Evolutionary conservation across 2,888 invertebrate species (phyloP).

Genomic region (Ariolimax columbianus): DNA sequence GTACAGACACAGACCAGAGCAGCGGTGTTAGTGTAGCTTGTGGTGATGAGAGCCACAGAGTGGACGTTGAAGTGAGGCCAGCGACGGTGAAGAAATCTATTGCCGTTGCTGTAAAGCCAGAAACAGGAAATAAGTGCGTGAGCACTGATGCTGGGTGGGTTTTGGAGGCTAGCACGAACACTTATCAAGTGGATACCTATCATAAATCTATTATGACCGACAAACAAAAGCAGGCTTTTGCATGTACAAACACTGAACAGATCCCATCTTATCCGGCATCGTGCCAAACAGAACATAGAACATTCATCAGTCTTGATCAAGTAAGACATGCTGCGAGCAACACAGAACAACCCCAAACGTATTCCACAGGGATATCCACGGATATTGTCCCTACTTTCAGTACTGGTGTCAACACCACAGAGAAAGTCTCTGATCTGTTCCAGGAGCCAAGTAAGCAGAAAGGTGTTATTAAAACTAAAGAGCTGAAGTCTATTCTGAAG

Average conservation of each 20-base stretch:
- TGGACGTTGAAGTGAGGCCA: constrained; percentile 73
- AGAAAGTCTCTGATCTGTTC: constrained; percentile 41
- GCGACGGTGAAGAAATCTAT: constrained; percentile 67
- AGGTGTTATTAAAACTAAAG: neutral
- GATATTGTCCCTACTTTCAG: constrained; percentile 19
- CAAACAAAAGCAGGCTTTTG: constrained; percentile 58
- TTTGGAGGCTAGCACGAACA: constrained; percentile 70
- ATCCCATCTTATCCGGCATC: constrained; percentile 40
- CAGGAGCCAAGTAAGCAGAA: constrained; percentile 18
- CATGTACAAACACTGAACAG: constrained; percentile 69
- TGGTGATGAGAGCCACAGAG: constrained; percentile 67
- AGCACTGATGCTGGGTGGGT: constrained; percentile 71
- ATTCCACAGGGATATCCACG: constrained; percentile 65
- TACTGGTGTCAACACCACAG: constrained; percentile 40
- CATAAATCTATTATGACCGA: constrained; percentile 70
- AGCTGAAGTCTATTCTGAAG: constrained; percentile 35
- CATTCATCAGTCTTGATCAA: constrained; percentile 65
- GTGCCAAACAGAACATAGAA: constrained; percentile 68
- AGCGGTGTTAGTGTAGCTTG: constrained; percentile 65
- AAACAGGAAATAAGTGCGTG: constrained; percentile 60
- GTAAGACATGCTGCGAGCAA: constrained; percentile 64
- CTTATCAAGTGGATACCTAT: constrained; percentile 59
- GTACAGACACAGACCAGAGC: constrained; percentile 46
- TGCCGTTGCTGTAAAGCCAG: constrained; percentile 70
- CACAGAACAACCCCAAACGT: constrained; percentile 61